Evolutionary conservation across 30 jellyfish, hydroid and myxozoan species (phyloP), one percentile per base, ranked within the genome.

Genomic region (Aurelia coerulea): DNA sequence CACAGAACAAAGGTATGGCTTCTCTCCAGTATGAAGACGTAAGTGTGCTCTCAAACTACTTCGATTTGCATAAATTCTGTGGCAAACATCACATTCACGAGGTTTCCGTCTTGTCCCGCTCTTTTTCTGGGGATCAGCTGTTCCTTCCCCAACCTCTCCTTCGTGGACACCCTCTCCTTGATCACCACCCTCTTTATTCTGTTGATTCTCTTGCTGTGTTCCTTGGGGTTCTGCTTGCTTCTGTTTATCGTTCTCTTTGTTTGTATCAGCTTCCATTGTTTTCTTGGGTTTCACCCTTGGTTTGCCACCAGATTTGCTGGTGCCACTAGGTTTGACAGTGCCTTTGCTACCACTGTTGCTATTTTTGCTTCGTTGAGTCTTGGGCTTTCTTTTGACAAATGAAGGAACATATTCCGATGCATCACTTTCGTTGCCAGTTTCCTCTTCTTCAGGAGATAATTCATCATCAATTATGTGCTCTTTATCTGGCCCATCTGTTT

Each of bases 21-120:
- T 75, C 72, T 85, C 95, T 35, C 95, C 95, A 18, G 95, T 74
- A 67, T 85, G 95, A 4, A 85, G 76, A n/a, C 95, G 79, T 13
- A 59, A 74, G 52, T 85, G 95, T 17, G 46, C 89, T 65, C 95
- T 49, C 37, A 85, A 62, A 34, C 95, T 67, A 33, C 87, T 65
- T 10, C 87, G 80, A 54, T 75, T 76, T 17, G 95, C 95, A 85
- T 74, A 85, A 7, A 75, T 76, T 65, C 77, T 85, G 12, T 76
- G 73, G 72, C 95, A 85, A 33, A 71, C 58, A 37, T 85, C 95
- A 65, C 95, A 85, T 42, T 85, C 95, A 17, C 87, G 78, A 31
- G 89, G 66, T 83, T 85, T 85, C 81, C 65, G 51, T 46, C 60
- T 81, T 46, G 78, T 16, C 12, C 84, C 77, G 2, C 77, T 41